phyloP scores from a whole-genome alignment of 2,888 invertebrate species.

The Drosophila neotestacea region DNA sequence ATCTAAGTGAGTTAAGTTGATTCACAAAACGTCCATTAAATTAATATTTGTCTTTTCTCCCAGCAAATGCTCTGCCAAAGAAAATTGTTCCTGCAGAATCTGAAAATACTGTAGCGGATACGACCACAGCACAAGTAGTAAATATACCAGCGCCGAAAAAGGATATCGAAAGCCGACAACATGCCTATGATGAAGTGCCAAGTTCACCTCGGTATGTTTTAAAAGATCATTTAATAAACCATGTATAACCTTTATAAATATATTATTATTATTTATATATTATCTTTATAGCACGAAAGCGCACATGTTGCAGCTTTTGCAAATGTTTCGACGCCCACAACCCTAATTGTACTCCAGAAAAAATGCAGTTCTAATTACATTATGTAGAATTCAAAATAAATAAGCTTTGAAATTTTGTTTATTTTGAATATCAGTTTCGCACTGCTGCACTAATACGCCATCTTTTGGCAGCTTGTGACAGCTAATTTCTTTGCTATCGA shows the following conservation, averaged over 20 bases:
- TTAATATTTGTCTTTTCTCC: neutral
- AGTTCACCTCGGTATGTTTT: constrained; percentile 53
- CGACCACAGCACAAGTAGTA: constrained; percentile 20
- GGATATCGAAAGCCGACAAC: constrained; percentile 68
- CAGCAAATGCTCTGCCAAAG: constrained; percentile 49
- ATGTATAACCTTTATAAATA: neutral
- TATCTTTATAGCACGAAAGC: constrained; percentile 50
- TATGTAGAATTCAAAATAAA: neutral
- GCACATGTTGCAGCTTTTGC: constrained; percentile 63
- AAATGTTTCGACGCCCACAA: constrained; percentile 56
- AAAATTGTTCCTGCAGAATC: constrained; percentile 26
- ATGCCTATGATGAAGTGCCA: constrained; percentile 25
- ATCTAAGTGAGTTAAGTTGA: constrained; percentile 46
- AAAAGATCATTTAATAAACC: neutral
- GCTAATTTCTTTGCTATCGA: no score
- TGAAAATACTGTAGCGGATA: constrained; percentile 25
- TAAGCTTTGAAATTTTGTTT: neutral
- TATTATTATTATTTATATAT: no score
- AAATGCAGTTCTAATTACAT: neutral
- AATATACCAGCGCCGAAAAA: constrained; percentile 59
- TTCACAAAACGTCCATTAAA: neutral
- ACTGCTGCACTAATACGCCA: no score
- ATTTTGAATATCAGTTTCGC: constrained; percentile 3
- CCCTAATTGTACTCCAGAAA: constrained; percentile 5
- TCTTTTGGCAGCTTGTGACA: no score